Percentiles rank a stretch among this genome's conserved stretches.
These are phyloP conservation scores for Habropoda laboriosa DNA, from an alignment of 1,140 invertebrate genomes.

Conservation along the genomic window DNA sequence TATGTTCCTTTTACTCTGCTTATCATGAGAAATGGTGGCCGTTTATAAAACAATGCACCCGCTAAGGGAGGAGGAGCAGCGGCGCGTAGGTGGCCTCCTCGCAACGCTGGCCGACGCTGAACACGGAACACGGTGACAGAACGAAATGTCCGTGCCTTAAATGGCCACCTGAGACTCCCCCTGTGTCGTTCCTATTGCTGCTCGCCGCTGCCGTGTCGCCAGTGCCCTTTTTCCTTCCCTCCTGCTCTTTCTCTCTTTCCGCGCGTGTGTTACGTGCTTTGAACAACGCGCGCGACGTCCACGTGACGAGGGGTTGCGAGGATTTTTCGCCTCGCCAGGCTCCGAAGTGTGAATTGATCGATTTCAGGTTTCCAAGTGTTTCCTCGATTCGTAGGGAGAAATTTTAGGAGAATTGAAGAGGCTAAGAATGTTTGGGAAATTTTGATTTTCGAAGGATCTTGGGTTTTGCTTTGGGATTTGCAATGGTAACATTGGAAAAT, in stretches of 20 bases:
- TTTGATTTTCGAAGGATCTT: too few species aligned
- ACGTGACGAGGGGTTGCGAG: slow-evolving; percentile 23
- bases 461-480: too few species aligned
- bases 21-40: slow-evolving; percentile 77
- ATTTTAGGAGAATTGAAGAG: too few species aligned
- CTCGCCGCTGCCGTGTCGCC: slow-evolving; percentile 44
- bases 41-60: slow-evolving; percentile 76
- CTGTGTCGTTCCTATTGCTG: slow-evolving; percentile 37
- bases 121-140: slow-evolving; percentile 79
- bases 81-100: slow-evolving; percentile 78
- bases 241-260: slow-evolving; percentile 16
- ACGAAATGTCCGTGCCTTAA: slow-evolving; percentile 80
- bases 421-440: too few species aligned
- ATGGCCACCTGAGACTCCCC: slow-evolving; percentile 73
- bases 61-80: slow-evolving; percentile 63
- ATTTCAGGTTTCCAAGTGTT: neutral
- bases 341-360: neutral
- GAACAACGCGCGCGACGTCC: slow-evolving; percentile 19
- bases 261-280: slow-evolving; percentile 24
- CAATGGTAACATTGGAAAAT: too few species aligned
- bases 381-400: too few species aligned
- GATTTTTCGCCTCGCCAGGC: slow-evolving; percentile 46
- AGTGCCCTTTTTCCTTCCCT: slow-evolving; percentile 8
- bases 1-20: slow-evolving; percentile 75
- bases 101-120: slow-evolving; percentile 67